Conservation (phyloP, 2,113 vertebrate genomes). For the Tragelaphus buxtoni region DNA sequence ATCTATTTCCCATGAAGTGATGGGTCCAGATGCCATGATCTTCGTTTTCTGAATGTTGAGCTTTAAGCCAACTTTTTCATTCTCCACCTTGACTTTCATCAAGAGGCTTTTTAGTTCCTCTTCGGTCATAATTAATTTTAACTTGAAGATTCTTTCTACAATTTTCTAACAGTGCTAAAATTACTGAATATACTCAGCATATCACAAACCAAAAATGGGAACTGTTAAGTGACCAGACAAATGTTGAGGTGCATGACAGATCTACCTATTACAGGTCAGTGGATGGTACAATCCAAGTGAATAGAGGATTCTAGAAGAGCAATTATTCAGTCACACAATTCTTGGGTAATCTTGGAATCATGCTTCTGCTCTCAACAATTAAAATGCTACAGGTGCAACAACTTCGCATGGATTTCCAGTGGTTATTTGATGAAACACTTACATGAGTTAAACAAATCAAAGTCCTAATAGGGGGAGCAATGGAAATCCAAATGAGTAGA, state of each 20-base stretch:
- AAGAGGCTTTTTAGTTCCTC: too few species aligned
- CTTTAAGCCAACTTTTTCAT: too few species aligned
- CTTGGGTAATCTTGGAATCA: neutral
- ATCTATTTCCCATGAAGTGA: too few species aligned
- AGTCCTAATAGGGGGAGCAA: neutral
- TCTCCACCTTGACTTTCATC: too few species aligned
- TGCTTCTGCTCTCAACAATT: neutral
- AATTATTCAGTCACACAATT: neutral
- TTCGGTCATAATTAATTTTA: constrained; percentile 11
- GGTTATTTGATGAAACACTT: neutral
- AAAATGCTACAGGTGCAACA: neutral
- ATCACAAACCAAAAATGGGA: neutral
- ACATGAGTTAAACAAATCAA: neutral
- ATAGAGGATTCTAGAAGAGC: neutral
- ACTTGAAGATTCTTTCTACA: constrained; percentile 5
- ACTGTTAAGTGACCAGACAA: neutral
- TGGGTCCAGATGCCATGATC: too few species aligned
- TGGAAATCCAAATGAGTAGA: neutral
- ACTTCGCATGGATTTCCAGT: neutral
- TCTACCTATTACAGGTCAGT: neutral
- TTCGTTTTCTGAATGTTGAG: too few species aligned
- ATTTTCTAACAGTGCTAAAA: neutral
- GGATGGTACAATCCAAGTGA: neutral
- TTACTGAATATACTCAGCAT: neutral
- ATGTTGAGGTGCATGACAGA: neutral